Base-by-base conservation (phyloP, 1,140 invertebrate genomes). In the Mycetomoellerius zeteki region DNA sequence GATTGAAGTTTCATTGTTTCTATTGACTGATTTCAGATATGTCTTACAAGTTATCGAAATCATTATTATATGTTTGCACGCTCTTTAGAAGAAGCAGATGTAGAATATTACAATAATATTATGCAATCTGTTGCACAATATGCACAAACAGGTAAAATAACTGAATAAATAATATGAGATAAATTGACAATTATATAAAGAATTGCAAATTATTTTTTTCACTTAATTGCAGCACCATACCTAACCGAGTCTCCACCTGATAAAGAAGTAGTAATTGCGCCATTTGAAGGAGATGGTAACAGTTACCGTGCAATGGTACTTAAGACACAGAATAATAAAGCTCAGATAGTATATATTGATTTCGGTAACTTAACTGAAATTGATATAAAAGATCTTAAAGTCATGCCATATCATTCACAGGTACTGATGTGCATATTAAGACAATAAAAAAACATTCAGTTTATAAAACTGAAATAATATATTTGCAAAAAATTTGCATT, bases 291-390 rank as follows among this genome's bases (percentile, higher is more conserved):
- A 0, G 95, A 95, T 78, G 76, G 82, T 0, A 95, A 95, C 89
- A 93, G 71, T 60, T 95, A 95, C 78, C 90, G 95, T 10, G 94
- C 94, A 0, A 85, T 94, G 24, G 91, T 95, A 0, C 91, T 81
- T 50, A 50, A 92, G 54, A 6, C 93, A 24, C 56, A 92, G 0
- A 82, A 65, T 1, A 47, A 93, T 2, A 85, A 92, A 67, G 88
- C 92, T 52, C 19, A 27, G 7, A 76, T 95, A 24, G 78, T 80
- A 4, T 95, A 94, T 24, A 30, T 94, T 21, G 95, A 95, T 87
- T 95, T 91, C 81, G 94, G 95, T 14, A 95, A 95, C 47, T 47
- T 60, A 5, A 92, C 93, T 47, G 19, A 88, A 1, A 87, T 88
- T 0, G 58, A 30, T 0, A 33, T 94, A 10, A 88, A 93, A 14